Evolutionary conservation across 2,113 vertebrate genomes (phyloP).

Genomic region (Nicator chloris): DNA sequence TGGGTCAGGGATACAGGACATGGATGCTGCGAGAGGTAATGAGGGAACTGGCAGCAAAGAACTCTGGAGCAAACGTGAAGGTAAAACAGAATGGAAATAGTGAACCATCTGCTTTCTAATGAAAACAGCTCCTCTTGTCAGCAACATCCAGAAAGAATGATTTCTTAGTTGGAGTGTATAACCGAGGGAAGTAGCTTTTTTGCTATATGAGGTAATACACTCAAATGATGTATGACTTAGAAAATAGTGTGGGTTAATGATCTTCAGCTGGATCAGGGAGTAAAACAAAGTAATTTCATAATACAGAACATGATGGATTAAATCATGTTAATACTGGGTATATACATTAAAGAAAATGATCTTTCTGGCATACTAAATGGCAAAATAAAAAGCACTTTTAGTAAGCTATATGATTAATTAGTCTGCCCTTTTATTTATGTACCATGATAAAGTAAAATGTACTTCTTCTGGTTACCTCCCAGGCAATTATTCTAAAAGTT

Average conservation of each 20-base stretch:
- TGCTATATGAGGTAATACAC: slow-evolving; percentile 75
- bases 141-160: slow-evolving; percentile 70
- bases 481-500: slow-evolving; percentile 86
- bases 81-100: slow-evolving; percentile 36
- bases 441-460: slow-evolving; percentile 90
- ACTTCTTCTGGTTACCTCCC: slow-evolving; percentile 79
- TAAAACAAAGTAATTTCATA: slow-evolving; percentile 84
- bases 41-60: neutral
- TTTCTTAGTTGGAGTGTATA: slow-evolving; percentile 34
- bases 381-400: slow-evolving; percentile 97
- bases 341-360: slow-evolving; percentile 93
- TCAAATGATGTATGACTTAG: slow-evolving; percentile 81
- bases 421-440: slow-evolving; percentile 79
- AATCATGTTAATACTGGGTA: slow-evolving; percentile 82
- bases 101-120: slow-evolving; percentile 72
- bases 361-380: slow-evolving; percentile 88
- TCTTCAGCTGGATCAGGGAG: slow-evolving; percentile 79
- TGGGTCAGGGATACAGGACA: neutral
- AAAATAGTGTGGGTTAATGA: slow-evolving; percentile 85
- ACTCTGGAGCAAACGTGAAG: slow-evolving; percentile 31
- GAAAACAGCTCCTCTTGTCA: slow-evolving; percentile 68
- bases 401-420: slow-evolving; percentile 92
- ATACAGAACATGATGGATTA: slow-evolving; percentile 86
- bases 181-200: slow-evolving; percentile 66
- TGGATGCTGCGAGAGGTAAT: neutral